Base-by-base conservation (phyloP, 2,888 invertebrate genomes). In the Tipula unca region DNA sequence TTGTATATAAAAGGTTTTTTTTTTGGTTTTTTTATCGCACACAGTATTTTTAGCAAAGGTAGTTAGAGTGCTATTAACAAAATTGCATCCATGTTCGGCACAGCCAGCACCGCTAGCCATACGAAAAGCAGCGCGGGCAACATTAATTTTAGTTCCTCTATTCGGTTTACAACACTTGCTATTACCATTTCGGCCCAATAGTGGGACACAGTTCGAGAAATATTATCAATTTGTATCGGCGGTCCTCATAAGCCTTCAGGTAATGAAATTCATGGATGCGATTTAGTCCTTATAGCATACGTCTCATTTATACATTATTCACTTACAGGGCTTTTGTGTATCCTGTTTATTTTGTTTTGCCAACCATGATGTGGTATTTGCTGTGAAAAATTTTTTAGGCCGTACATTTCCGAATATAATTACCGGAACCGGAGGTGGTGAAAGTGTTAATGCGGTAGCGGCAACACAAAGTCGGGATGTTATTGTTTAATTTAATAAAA, bases 81-180 rank as follows among this genome's bases (percentile, higher is more conserved):
- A 95, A 87, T 90, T 95, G 86, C 93, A 93, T 88, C 93, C 93
- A 0, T 92, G 92, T 48, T 93, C 93, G 4, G 92, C 93, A 8
- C 93, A 93, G 87, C 93, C 93, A 0, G 92, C 93, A 0, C 93
- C 93, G 0, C 88, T 92, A 48, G 93, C 93, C 25, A 93, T 94
- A 84, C 91, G 92, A 82, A 94, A 95, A 88, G 95, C 95, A 0
- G 93, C 93, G 0, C 91, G 95, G 85, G 95, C 96, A 0, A 94
- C 95, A 0, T 91, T 95, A 6, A 94, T 96, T 87, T 91, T 96
- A 89, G 90, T 95, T n/a, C 96, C 96, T 0, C 90, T 96, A 0
- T 94, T 96, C 86, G 96, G 96, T 0, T 90, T 96, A 1, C 95
- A 96, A 88, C 95, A 94, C 89, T 90, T 95, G 35, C 90, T 95